phyloP scores from a whole-genome alignment of 2,888 invertebrate species.

The Andrena praecox region DNA sequence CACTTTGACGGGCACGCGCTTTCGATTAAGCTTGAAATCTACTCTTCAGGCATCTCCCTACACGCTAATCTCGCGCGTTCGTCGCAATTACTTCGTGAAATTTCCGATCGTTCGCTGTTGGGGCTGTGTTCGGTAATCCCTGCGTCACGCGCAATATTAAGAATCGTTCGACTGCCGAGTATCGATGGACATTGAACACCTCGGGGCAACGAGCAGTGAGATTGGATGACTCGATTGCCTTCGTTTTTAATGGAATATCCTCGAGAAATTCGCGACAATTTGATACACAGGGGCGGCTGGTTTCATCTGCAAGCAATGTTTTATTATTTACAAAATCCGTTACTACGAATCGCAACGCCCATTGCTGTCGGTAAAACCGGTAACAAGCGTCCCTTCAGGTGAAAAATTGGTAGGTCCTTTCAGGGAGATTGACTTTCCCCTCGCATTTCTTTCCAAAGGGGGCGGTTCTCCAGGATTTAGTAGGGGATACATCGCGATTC shows the following conservation, averaged over 20 bases:
- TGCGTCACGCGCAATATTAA: not conserved
- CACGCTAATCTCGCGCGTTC: conserved; percentile 22
- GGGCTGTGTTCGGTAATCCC: not conserved
- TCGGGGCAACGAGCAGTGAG: not conserved
- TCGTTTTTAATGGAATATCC: not conserved
- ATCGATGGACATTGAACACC: not conserved
- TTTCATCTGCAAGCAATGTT: not conserved
- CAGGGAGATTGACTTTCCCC: not conserved
- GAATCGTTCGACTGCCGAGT: not conserved
- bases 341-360: too few species aligned
- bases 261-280: not conserved
- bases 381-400: not conserved
- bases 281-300: not conserved
- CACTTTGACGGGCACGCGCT: conserved; percentile 66
- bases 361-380: not conserved
- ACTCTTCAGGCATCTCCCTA: conserved; percentile 35
- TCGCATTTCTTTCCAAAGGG: not conserved
- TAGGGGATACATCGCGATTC: not conserved
- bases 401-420: not conserved
- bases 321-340: too few species aligned
- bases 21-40: conserved; percentile 67
- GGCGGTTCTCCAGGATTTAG: not conserved
- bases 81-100: conserved; percentile 4
- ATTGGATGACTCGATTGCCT: not conserved
- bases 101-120: not conserved